These are phyloP conservation scores for Montipora cactus DNA, from an alignment of 64 coral and sea anemone genomes.

Conservation along the genomic window DNA sequence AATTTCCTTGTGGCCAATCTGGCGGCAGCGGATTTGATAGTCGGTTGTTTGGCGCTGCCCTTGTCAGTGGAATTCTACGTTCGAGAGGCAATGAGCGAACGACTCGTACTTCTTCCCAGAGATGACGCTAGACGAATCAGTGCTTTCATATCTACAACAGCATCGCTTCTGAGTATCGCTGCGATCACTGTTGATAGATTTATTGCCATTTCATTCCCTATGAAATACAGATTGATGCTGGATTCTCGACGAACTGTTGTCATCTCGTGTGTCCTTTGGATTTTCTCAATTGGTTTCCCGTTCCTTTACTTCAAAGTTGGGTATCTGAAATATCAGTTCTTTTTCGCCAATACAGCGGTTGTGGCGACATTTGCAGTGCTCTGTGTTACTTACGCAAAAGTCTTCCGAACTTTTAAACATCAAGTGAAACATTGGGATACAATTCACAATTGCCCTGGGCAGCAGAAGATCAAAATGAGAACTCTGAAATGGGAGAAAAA, in stretches of 20 bases:
- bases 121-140: conserved; percentile 53
- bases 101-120: not conserved
- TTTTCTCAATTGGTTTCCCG: conserved; percentile 65
- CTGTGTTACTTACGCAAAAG: conserved; percentile 55
- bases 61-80: conserved; percentile 73
- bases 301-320: conserved; percentile 87
- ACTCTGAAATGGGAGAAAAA: conserved; percentile 65
- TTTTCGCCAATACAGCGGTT: conserved; percentile 91
- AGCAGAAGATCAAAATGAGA: not conserved
- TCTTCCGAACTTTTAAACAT: conserved; percentile 51
- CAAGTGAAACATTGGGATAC: not conserved
- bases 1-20: conserved; percentile 82
- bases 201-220: conserved; percentile 75
- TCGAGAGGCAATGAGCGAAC: conserved; percentile 55
- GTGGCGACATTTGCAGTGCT: conserved; percentile 66
- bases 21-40: conserved; percentile 81
- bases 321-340: conserved; percentile 83
- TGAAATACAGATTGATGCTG: conserved; percentile 56
- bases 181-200: conserved; percentile 86
- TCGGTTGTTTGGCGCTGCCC: conserved; percentile 74
- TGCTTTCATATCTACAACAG: conserved; percentile 75
- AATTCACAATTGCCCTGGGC: not conserved
- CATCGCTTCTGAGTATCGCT: conserved; percentile 79
- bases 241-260: conserved; percentile 23
- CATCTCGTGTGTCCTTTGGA: conserved; percentile 56